Conservation (phyloP, 1,140 invertebrate species). For the Venustaconcha ellipsiformis region DNA sequence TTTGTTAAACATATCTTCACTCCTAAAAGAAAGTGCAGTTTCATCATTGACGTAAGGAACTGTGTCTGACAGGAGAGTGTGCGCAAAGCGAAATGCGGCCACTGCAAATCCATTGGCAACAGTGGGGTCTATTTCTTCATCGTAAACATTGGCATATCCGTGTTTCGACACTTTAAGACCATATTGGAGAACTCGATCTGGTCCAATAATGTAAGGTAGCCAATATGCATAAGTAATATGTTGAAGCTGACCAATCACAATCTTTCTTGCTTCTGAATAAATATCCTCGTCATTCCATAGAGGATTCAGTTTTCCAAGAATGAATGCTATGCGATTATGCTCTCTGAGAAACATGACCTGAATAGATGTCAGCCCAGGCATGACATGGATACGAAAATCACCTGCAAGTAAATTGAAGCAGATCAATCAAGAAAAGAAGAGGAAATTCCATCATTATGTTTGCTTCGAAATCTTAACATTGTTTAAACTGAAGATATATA, state of each 20-base stretch:
- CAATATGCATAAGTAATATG: slow-evolving; percentile 88
- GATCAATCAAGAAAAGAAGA: too few species aligned
- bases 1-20: slow-evolving; percentile 24
- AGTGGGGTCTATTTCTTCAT: slow-evolving; percentile 82
- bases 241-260: slow-evolving; percentile 81
- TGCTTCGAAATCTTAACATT: too few species aligned
- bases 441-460: too few species aligned
- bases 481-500: too few species aligned
- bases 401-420: slow-evolving; percentile 10
- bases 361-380: slow-evolving; percentile 82
- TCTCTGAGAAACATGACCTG: slow-evolving; percentile 96
- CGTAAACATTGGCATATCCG: slow-evolving; percentile 71
- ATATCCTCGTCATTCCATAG: slow-evolving; percentile 95
- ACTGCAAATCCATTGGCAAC: slow-evolving; percentile 97
- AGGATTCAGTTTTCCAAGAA: slow-evolving; percentile 83
- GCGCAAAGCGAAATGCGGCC: slow-evolving; percentile 93
- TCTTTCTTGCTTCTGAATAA: slow-evolving; percentile 86
- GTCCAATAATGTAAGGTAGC: slow-evolving; percentile 83
- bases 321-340: slow-evolving; percentile 88
- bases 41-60: slow-evolving; percentile 20
- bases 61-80: slow-evolving; percentile 81
- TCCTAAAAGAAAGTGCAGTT: slow-evolving; percentile 5
- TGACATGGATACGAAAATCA: slow-evolving; percentile 32
- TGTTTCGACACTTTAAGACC: not conserved
- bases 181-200: slow-evolving; percentile 7